Percentiles rank a stretch among this genome's conserved stretches.
phyloP scores from a whole-genome alignment of 2,113 vertebrate species.

The Cavia aperea region DNA sequence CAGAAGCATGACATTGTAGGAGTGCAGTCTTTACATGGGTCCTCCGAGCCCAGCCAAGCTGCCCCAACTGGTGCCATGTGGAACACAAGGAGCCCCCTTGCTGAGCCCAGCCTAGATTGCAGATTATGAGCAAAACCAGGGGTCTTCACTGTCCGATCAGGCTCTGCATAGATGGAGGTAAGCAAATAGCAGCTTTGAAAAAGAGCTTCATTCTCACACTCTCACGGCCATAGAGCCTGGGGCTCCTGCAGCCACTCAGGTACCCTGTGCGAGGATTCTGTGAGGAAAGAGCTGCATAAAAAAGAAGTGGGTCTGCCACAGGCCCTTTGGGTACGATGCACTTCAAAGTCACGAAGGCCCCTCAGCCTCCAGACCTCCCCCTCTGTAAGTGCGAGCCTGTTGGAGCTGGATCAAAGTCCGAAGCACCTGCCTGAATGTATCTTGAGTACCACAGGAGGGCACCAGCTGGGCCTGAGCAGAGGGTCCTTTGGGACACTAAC shows the following conservation, averaged over 20 bases:
- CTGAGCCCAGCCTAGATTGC: background rate
- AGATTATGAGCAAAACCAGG: background rate
- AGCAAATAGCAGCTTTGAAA: background rate
- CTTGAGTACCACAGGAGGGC: background rate
- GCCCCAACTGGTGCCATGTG: background rate
- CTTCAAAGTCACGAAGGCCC: background rate
- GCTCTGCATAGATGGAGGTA: background rate
- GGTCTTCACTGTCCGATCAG: background rate
- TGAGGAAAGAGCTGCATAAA: no score
- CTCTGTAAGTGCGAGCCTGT: background rate
- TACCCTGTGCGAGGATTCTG: accelerated
- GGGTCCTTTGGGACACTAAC: background rate
- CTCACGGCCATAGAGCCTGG: background rate
- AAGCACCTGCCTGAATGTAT: background rate
- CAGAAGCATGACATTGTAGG: no score
- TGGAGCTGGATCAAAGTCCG: background rate
- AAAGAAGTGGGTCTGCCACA: background rate
- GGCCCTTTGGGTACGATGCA: no score
- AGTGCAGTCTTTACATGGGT: background rate
- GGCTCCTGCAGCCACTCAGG: background rate
- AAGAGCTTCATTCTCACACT: background rate
- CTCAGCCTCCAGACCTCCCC: background rate
- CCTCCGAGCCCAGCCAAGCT: background rate
- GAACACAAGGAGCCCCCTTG: background rate
- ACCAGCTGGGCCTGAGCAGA: background rate